These are phyloP conservation scores for Nebria salina DNA, from an alignment of 2,888 invertebrate species.

Conservation along the genomic window DNA sequence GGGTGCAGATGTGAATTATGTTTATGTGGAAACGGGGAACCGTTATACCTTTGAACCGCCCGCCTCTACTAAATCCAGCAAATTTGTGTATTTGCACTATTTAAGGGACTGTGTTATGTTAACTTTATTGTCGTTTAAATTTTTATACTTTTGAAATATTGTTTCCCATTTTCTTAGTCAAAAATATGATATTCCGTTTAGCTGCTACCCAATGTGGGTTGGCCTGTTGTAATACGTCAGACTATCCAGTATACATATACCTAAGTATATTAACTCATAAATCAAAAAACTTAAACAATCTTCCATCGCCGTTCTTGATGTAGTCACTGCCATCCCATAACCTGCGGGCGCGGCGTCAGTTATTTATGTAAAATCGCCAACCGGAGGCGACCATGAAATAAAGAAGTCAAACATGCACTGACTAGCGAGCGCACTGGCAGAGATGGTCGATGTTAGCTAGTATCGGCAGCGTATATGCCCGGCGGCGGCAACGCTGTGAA, in stretches of 20 bases:
- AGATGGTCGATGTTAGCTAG: background rate
- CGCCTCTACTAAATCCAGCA: background rate
- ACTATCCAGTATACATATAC: background rate
- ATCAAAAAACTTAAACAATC: background rate
- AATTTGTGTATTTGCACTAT: background rate
- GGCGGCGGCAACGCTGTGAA: slow-evolving; percentile 9
- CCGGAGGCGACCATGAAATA: background rate
- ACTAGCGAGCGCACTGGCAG: background rate
- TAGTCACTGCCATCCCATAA: background rate
- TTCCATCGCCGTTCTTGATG: background rate
- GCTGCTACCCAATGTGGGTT: no score
- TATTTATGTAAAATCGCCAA: slow-evolving; percentile 1
- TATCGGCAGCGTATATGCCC: background rate
- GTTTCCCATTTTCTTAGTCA: no score
- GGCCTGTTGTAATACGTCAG: no score
- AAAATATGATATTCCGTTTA: no score
- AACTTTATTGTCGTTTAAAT: background rate
- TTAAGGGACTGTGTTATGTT: background rate
- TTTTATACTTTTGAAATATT: background rate
- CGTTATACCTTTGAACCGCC: slow-evolving; percentile 2
- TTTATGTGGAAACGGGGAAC: slow-evolving; percentile 17
- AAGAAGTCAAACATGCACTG: background rate
- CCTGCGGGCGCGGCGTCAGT: background rate
- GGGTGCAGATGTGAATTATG: background rate
- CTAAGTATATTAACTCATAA: background rate